Evolutionary conservation across 2,113 vertebrate genomes (phyloP), one percentile per base, ranked within the genome.

Genomic region (Pluvianellus socialis): DNA sequence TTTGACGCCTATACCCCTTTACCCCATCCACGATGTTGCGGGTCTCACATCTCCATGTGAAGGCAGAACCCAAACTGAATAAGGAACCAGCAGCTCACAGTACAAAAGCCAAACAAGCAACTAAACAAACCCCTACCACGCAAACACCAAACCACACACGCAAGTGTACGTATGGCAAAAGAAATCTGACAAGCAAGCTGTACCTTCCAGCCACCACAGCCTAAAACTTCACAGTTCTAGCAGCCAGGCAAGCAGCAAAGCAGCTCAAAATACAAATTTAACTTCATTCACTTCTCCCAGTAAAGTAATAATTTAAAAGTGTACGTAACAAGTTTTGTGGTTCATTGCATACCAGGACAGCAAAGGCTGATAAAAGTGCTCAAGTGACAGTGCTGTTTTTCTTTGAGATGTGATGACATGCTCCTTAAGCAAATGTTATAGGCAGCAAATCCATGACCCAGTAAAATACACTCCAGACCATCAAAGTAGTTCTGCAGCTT

Each of bases 371-470:
- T 93, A 90, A 88, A 97, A 96, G 74, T 59, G 77, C 84, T 97
- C 77, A 55, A 52, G 71, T 95, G 92, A 88, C 96, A 91, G 81
- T 42, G 19, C 23, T 97, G 91, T 89, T 96, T 91, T 87, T 79
- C 73, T 95, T 90, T 86, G 70, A 95, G 89, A 94, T 68, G 86
- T 90, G 90, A 94, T 94, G 92, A 96, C 95, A 92, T 94, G 74
- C 88, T 97, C 89, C 92, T 96, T 90, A 96, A 96, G 87, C 62
- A 97, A 96, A 96, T 91, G 84, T 95, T 94, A 79, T 42, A 95
- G 84, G 89, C 96, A 74, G 84, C 92, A 93, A 92, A 95, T 94
- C 74, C 74, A 62, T 93, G 91, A 96, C 91, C 94, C 94, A 68
- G 84, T 76, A 97, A 97, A 97, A 92, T 28, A 96, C 77, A 95